Evolutionary conservation across 2,888 invertebrate genomes (phyloP).

Genomic region (Polylopha cassiicola): DNA sequence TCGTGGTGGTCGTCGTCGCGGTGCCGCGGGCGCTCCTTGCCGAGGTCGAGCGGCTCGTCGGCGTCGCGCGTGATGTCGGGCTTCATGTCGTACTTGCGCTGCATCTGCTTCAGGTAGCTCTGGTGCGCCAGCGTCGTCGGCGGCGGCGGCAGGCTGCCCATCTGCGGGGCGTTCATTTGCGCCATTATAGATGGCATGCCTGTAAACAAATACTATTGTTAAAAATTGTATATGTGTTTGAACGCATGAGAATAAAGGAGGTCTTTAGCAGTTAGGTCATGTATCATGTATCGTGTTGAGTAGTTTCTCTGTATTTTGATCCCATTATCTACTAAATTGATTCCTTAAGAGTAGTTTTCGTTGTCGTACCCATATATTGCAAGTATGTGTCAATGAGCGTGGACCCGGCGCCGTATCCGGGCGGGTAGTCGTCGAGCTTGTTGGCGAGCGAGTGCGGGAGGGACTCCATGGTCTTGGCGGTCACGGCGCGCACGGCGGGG

Average conservation of each 20-base stretch:
- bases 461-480: slow-evolving; percentile 81
- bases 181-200: slow-evolving; percentile 86
- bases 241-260: too few species aligned
- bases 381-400: slow-evolving; percentile 91
- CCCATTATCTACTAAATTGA: not conserved
- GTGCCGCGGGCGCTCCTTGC: slow-evolving; percentile 67
- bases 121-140: slow-evolving; percentile 75
- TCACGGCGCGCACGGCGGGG: slow-evolving; percentile 79
- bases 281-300: too few species aligned
- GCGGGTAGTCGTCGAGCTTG: slow-evolving; percentile 83
- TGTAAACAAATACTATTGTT: slow-evolving; percentile 39
- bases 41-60: slow-evolving; percentile 75
- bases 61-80: slow-evolving; percentile 74
- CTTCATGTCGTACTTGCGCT: slow-evolving; percentile 78
- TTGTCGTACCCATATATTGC: slow-evolving; percentile 91
- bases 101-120: slow-evolving; percentile 80
- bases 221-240: too few species aligned
- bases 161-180: slow-evolving; percentile 81
- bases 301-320: too few species aligned
- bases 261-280: too few species aligned
- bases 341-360: slow-evolving; percentile 74
- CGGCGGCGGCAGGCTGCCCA: slow-evolving; percentile 74
- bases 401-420: slow-evolving; percentile 83
- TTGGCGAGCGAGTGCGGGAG: slow-evolving; percentile 79
- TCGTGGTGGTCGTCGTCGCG: slow-evolving; percentile 60